Evolutionary conservation across 2,113 vertebrate species (phyloP).

Genomic region (Australoheros scitulus): DNA sequence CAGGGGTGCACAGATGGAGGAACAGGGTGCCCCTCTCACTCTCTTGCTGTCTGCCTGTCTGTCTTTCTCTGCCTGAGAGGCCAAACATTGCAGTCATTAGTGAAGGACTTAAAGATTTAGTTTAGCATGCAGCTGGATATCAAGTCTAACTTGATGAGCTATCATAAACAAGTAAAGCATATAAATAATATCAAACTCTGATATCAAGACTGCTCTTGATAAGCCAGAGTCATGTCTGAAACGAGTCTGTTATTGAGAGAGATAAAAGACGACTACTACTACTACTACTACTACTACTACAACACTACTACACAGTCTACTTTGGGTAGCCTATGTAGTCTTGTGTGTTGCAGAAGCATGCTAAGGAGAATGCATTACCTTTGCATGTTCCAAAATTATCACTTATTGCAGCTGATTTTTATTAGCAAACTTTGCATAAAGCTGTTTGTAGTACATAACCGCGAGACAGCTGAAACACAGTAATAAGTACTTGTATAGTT

Average conservation of each 20-base stretch:
- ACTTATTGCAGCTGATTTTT: no score
- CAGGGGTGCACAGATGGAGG: not conserved
- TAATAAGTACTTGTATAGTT: no score
- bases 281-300: no score
- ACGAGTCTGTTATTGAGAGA: not conserved
- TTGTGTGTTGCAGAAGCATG: not conserved
- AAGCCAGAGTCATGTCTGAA: not conserved
- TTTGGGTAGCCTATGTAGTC: not conserved
- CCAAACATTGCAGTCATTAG: constrained; percentile 22
- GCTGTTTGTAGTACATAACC: not conserved
- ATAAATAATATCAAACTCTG: not conserved
- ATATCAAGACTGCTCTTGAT: not conserved
- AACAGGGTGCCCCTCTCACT: constrained; percentile 10
- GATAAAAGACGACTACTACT: no score
- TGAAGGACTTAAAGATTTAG: constrained; percentile 21
- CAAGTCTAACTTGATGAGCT: constrained; percentile 18
- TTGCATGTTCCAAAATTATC: not conserved
- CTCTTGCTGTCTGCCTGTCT: not conserved
- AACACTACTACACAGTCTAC: no score
- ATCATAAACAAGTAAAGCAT: not conserved
- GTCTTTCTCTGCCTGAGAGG: constrained; percentile 2
- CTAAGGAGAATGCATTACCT: not conserved
- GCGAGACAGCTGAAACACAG: no score
- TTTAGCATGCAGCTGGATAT: constrained; percentile 9
- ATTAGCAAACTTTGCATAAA: not conserved